Conservation (phyloP, 2,113 vertebrate genomes). For the Telmatochromis brachygnathus region DNA sequence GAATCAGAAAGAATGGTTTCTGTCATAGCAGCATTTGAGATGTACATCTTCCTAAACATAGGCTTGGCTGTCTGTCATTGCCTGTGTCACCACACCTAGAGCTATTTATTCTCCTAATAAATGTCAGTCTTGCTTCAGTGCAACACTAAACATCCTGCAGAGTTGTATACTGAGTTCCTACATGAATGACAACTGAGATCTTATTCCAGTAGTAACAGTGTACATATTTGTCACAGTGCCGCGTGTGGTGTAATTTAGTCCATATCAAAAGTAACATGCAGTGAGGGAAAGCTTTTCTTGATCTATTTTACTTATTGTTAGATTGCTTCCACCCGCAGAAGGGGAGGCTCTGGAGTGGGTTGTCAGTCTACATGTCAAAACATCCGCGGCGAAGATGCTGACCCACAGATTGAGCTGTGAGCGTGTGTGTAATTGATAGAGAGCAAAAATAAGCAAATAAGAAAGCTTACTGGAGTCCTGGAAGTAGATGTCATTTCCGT, state of each 20-base stretch:
- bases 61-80: background rate
- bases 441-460: background rate
- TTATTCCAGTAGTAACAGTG: background rate
- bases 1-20: background rate
- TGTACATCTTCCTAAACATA: constrained; percentile 10
- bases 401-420: background rate
- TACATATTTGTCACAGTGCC: background rate
- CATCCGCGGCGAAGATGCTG: background rate
- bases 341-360: background rate
- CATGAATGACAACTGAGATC: constrained; percentile 17
- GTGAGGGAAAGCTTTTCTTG: background rate
- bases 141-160: background rate
- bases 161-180: background rate
- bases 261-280: background rate
- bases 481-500: constrained; percentile 96
- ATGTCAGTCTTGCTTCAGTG: constrained; percentile 6
- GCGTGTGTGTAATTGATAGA: background rate
- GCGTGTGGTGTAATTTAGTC: background rate
- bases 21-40: constrained; percentile 1
- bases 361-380: background rate
- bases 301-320: background rate
- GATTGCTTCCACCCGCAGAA: background rate
- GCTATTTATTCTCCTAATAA: constrained; percentile 37
- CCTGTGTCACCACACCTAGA: background rate
- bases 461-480: constrained; percentile 89